phyloP scores from a whole-genome alignment of 35 echinoderm and acorn worm species.

The Heliocidaris tuberculata region DNA sequence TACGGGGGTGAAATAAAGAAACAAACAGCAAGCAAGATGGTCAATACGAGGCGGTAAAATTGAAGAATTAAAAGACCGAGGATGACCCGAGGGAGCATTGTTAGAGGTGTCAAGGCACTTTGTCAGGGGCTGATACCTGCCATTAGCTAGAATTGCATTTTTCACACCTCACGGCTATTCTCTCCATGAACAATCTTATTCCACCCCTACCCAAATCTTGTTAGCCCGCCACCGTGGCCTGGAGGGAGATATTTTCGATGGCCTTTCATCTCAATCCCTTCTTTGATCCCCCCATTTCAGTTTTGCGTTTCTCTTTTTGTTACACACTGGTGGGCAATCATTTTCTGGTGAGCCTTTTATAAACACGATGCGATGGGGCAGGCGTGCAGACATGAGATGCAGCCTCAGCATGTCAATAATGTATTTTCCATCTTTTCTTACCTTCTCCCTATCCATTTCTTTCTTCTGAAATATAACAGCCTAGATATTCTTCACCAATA shows the following conservation, averaged over 20 bases:
- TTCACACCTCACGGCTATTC: slow-evolving; percentile 15
- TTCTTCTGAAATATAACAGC: neutral
- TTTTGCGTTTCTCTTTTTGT: neutral
- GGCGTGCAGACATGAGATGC: neutral
- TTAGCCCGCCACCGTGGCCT: neutral
- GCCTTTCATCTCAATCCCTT: slow-evolving; percentile 19
- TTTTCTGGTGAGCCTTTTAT: neutral
- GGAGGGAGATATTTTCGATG: neutral
- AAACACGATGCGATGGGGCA: neutral
- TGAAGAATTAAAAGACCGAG: neutral
- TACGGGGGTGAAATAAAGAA: neutral
- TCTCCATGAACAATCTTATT: slow-evolving; percentile 25
- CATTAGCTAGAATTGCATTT: slow-evolving; percentile 50
- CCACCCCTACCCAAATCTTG: slow-evolving; percentile 14
- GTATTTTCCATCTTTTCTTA: neutral
- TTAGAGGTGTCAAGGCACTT: slow-evolving; percentile 35
- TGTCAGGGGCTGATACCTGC: neutral
- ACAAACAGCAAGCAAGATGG: neutral
- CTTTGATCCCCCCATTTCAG: slow-evolving; percentile 1
- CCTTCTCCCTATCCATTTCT: neutral
- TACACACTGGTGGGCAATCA: neutral
- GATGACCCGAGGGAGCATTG: neutral
- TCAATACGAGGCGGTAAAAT: neutral
- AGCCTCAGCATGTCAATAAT: neutral
- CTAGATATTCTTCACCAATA: neutral